Conservation (phyloP, 2,113 vertebrate genomes). For the Pagrus major region DNA sequence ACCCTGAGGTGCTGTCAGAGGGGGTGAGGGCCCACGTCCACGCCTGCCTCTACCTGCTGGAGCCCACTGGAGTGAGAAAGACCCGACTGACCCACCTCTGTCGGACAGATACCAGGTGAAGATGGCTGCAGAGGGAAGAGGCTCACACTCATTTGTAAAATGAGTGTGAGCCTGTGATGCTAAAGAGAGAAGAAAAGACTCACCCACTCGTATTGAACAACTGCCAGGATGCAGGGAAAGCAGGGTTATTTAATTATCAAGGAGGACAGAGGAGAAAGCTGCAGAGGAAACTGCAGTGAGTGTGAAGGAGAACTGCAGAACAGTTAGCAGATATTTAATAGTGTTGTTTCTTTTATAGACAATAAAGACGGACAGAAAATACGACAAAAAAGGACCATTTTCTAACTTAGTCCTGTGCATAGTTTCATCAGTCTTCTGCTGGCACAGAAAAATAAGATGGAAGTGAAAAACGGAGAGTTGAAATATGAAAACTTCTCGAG, state of each 20-base stretch:
- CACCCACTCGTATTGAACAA: background rate
- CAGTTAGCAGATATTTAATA: background rate
- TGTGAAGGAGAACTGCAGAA: background rate
- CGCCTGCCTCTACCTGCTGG: conserved; percentile 84
- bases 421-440: background rate
- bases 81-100: conserved; percentile 85
- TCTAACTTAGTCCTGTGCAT: background rate
- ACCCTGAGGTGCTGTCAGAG: conserved; percentile 55
- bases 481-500: no score
- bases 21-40: conserved; percentile 80
- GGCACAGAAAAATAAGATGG: no score
- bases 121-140: background rate
- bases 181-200: no score
- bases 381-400: background rate
- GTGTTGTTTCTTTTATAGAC: background rate
- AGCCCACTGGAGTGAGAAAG: conserved; percentile 78
- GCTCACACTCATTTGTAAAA: background rate
- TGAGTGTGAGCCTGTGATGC: background rate
- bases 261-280: background rate
- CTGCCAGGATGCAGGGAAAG: background rate
- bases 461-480: no score
- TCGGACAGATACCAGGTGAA: conserved; percentile 84
- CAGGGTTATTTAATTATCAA: background rate
- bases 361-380: background rate
- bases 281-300: background rate